These are phyloP conservation scores for Botrylloides violaceus DNA, from an alignment of 23 tunicate genomes.

Conservation along the genomic window DNA sequence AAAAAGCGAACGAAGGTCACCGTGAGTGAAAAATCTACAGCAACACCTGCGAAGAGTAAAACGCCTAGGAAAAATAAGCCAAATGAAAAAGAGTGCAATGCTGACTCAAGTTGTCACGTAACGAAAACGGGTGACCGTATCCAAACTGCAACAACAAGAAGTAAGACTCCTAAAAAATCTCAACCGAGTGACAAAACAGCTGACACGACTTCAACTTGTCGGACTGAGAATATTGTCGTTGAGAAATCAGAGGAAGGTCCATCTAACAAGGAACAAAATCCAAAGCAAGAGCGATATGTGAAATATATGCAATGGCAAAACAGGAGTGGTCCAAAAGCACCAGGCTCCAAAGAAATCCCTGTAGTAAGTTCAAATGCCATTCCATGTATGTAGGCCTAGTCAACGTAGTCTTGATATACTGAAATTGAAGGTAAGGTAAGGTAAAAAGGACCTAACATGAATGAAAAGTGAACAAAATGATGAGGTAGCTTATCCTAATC, in stretches of 20 bases:
- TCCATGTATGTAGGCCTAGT: background rate
- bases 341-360: constrained; percentile 84
- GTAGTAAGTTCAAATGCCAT: background rate
- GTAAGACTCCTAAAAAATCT: too few relatives aligned
- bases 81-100: too few relatives aligned
- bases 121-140: too few relatives aligned
- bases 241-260: background rate
- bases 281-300: constrained; percentile 49
- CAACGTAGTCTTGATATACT: background rate
- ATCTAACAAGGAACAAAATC: constrained; percentile 10
- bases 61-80: too few relatives aligned
- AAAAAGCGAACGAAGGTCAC: too few relatives aligned
- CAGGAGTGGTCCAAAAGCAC: constrained; percentile 69
- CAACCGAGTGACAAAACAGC: too few relatives aligned
- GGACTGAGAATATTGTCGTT: background rate
- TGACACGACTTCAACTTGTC: too few relatives aligned
- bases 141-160: too few relatives aligned
- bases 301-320: constrained; percentile 84
- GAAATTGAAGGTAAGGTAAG: background rate
- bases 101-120: too few relatives aligned
- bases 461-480: background rate
- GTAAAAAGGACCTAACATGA: background rate
- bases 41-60: too few relatives aligned
- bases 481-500: too few relatives aligned
- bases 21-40: too few relatives aligned